Percentiles rank a stretch among this genome's conserved stretches.
These are phyloP conservation scores for Calidris pugnax DNA, from an alignment of 2,113 vertebrate genomes.

Conservation along the genomic window DNA sequence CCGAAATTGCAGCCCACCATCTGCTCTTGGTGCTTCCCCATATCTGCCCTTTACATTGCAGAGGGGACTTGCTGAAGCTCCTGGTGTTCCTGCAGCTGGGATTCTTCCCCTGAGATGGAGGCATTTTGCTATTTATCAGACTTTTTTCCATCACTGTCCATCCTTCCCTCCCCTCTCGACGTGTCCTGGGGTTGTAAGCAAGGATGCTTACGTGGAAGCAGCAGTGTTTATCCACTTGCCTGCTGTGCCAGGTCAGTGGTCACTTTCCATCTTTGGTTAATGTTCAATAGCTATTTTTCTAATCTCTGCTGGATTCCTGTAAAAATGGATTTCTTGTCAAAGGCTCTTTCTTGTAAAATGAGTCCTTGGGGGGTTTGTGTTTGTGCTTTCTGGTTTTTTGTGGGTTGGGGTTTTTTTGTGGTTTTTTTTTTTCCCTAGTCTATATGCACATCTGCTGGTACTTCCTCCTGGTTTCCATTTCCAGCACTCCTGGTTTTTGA, in stretches of 20 bases:
- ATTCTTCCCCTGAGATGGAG: rapidly evolving
- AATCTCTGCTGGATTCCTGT: not conserved
- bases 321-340: not conserved
- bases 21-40: not conserved
- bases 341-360: not conserved
- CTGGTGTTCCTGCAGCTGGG: not conserved
- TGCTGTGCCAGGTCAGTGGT: not conserved
- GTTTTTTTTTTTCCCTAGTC: no score
- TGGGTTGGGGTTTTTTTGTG: no score
- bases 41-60: rapidly evolving
- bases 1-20: rapidly evolving
- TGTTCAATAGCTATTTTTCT: not conserved
- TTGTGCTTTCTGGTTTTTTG: not conserved
- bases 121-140: no score
- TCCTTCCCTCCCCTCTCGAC: rapidly evolving
- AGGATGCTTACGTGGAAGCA: not conserved
- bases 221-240: not conserved
- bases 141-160: rapidly evolving
- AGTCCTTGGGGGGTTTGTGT: not conserved
- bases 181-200: rapidly evolving
- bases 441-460: not conserved
- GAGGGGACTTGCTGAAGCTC: not conserved
- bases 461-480: not conserved
- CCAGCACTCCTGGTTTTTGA: rapidly evolving
- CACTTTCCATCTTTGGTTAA: not conserved